A percentile compares a stretch with the other conserved stretches of the same genome.
phyloP scores from a whole-genome alignment of 37 sponge, comb jelly and placozoan species.

The Halichondria panicea region DNA sequence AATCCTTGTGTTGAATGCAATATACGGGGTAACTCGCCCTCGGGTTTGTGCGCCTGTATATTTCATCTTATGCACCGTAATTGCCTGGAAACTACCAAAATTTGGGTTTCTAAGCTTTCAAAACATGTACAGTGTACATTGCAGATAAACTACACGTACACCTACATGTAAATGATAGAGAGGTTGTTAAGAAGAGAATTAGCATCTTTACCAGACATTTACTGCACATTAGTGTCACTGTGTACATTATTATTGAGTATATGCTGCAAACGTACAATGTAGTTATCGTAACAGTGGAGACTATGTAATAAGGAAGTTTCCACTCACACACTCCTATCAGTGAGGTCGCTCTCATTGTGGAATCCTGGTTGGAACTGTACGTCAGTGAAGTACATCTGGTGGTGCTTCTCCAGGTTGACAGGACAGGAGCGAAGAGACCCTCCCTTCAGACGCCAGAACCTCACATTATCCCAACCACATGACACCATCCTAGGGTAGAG shows the following conservation, averaged over 20 bases:
- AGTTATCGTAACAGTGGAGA: not conserved
- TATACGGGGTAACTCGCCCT: no score
- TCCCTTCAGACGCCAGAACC: conserved; percentile 80
- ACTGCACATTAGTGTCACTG: not conserved
- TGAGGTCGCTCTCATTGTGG: conserved; percentile 47
- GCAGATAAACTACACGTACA: no score
- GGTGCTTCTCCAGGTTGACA: conserved; percentile 74
- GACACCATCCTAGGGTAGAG: conserved; percentile 69
- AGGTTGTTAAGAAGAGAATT: not conserved
- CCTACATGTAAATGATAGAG: not conserved
- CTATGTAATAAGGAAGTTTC: not conserved
- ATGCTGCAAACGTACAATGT: not conserved
- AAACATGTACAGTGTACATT: no score
- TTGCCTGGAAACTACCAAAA: no score
- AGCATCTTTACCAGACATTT: not conserved
- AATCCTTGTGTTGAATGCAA: no score
- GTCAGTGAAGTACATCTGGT: conserved; percentile 81
- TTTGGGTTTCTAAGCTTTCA: no score
- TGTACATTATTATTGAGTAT: not conserved
- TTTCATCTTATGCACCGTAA: no score
- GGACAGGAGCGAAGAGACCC: conserved; percentile 75
- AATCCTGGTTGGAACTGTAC: conserved; percentile 59
- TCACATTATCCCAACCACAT: conserved; percentile 86
- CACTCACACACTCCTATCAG: conserved; percentile 53
- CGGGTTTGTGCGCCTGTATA: no score